Base-by-base conservation (phyloP, 2,797 vertebrate genomes). In the Chloroceryle amazona region DNA sequence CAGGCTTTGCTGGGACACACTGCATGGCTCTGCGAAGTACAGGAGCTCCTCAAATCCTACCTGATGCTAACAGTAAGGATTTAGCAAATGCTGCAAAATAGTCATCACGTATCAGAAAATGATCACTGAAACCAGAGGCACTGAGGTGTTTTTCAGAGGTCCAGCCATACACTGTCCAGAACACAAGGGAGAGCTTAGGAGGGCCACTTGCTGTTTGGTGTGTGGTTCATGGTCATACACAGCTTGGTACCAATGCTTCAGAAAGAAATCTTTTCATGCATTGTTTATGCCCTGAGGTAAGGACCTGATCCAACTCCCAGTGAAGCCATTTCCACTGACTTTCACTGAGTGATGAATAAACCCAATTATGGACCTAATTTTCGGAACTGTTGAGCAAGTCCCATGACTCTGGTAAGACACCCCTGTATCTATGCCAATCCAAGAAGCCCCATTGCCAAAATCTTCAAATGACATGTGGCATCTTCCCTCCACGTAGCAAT, bases 131-230 rank as follows among this genome's bases (percentile, higher is more conserved):
- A 39, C 14, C 21, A 8, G 21, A 41, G 46, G 54, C 13, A 19
- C 5, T 2, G 23, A 1, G 8, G 10, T 42, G 58, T 28, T 26
- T 33, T 68, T 70, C 41, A 20, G 63, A 51, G 41, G 46, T 29
- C 10, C 3, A 4, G 12, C 37, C 2, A 0, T 35, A 21, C 3
- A 0, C n/a, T 39, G 1, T 5, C 13, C 72, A 6, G 44, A 20
- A 0, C 23, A 4, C 1, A 0, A 42, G 4, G 28, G 9, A 23
- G 33, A 62, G n/a, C n/a, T 0, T 4, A 15, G n/a, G 22, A 42
- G 29, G 33, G 23, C 39, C 67, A 19, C 23, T 8, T 11, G 12
- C 62, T 65, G 3, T 16, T 51, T 23, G 57, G 12, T 20, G 13
- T 21, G 29, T 29, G 49, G 5, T 13, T 35, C 1, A 0, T 12